Conservation (phyloP, 2,113 vertebrate genomes). For the Alectura lathami region DNA sequence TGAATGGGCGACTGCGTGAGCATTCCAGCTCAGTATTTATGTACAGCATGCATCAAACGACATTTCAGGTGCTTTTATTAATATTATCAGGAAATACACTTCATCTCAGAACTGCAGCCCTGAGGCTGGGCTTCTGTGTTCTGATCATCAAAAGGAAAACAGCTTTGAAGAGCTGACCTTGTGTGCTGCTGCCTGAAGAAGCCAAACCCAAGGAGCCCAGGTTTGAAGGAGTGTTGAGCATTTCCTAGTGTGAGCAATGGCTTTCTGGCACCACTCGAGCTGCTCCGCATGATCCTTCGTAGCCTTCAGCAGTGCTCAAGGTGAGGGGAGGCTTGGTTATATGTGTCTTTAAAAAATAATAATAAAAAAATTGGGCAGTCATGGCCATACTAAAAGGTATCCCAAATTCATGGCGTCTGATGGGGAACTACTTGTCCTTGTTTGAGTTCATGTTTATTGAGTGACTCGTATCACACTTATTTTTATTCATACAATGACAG, state of each 20-base stretch:
- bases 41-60: neutral
- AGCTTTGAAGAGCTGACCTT: neutral
- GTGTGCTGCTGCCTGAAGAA: neutral
- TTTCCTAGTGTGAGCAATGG: neutral
- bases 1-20: neutral
- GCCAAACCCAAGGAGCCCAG: fast-evolving
- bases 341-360: too few species aligned
- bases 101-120: neutral
- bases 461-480: neutral
- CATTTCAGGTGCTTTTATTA: slow-evolving; percentile 8
- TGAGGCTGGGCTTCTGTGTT: neutral
- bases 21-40: neutral
- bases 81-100: neutral
- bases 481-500: too few species aligned
- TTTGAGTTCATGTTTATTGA: neutral
- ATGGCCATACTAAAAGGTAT: neutral
- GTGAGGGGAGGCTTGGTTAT: neutral
- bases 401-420: neutral
- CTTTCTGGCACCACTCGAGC: neutral
- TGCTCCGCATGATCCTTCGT: neutral
- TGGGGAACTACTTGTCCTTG: neutral
- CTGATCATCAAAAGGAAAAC: neutral
- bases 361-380: neutral
- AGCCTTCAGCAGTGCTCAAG: neutral
- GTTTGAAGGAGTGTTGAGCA: neutral